Conservation (phyloP, 2,797 vertebrate genomes). For the Protosalanx chinensis region DNA sequence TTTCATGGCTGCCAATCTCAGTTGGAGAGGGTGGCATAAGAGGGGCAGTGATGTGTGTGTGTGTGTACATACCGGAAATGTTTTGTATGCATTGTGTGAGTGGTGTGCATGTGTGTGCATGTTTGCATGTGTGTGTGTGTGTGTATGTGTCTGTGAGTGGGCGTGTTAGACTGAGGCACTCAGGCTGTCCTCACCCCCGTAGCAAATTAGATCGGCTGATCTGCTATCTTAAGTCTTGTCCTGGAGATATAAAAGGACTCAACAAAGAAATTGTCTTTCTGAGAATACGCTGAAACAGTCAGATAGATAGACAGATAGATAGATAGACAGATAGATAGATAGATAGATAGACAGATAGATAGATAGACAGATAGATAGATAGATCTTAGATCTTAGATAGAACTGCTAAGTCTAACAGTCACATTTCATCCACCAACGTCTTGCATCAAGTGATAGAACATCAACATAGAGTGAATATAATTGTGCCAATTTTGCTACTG, state of each 20-base stretch:
- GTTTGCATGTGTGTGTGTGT: conserved; percentile 15
- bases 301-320: conserved; percentile 22
- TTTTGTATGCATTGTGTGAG: conserved; percentile 11
- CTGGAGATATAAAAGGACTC: conserved; percentile 31
- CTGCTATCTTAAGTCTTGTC: conserved; percentile 36
- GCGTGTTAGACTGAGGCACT: conserved; percentile 34
- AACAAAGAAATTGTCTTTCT: conserved; percentile 11
- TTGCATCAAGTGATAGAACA: too few species aligned
- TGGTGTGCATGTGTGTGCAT: conserved; percentile 24
- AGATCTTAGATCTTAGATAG: too few species aligned
- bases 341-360: too few species aligned
- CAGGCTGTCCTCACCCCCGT: conserved; percentile 38
- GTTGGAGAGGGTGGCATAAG: conserved; percentile 50
- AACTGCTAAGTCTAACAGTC: conserved; percentile 3
- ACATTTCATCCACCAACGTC: not conserved
- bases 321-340: too few species aligned
- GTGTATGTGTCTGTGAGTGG: conserved; percentile 19
- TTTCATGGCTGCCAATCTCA: conserved; percentile 54
- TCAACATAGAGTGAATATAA: too few species aligned
- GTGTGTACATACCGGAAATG: not conserved
- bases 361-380: too few species aligned
- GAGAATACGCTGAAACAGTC: conserved; percentile 21
- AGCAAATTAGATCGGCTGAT: conserved; percentile 34
- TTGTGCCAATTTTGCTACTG: too few species aligned
- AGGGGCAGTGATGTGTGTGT: conserved; percentile 50